Conservation (phyloP, 2,888 invertebrate genomes). For the Caenorhabditis sulstoni region DNA sequence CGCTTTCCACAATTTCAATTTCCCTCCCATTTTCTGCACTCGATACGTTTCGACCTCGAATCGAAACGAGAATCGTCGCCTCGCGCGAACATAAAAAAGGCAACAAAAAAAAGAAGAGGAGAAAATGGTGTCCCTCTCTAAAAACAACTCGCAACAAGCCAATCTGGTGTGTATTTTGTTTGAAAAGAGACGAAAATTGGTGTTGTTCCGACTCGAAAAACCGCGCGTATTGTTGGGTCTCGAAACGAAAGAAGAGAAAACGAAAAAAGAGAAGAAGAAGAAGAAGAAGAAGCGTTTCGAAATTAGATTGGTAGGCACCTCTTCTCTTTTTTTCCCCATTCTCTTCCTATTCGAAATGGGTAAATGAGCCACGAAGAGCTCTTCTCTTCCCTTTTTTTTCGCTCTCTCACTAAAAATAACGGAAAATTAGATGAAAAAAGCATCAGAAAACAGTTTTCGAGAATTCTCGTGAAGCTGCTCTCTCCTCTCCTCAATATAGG, state of each 20-base stretch:
- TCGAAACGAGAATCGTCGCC: too few relatives aligned
- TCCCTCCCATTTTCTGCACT: too few relatives aligned
- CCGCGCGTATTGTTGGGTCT: background rate
- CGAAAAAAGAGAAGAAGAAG: too few relatives aligned
- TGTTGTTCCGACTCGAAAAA: background rate
- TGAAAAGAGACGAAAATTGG: slow-evolving; percentile 4
- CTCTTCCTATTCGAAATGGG: background rate
- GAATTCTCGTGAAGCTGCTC: too few relatives aligned
- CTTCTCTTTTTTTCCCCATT: background rate
- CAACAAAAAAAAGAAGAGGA: too few relatives aligned
- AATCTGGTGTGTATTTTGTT: too few relatives aligned
- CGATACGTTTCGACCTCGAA: too few relatives aligned
- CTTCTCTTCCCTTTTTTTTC: slow-evolving; percentile 3
- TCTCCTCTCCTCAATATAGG: too few relatives aligned
- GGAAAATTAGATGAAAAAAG: background rate
- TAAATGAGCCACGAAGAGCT: slow-evolving; percentile 6
- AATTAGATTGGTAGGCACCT: slow-evolving; percentile 3
- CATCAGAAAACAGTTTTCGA: slow-evolving; percentile 4
- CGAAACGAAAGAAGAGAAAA: background rate
- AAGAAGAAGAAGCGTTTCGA: slow-evolving; percentile 5
- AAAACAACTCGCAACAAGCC: background rate
- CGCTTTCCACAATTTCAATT: background rate
- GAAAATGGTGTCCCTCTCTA: too few relatives aligned
- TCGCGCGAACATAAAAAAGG: too few relatives aligned
- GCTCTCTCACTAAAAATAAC: background rate